phyloP scores from a whole-genome alignment of 2,797 vertebrate genomes.

The Protonibea diacanthus region DNA sequence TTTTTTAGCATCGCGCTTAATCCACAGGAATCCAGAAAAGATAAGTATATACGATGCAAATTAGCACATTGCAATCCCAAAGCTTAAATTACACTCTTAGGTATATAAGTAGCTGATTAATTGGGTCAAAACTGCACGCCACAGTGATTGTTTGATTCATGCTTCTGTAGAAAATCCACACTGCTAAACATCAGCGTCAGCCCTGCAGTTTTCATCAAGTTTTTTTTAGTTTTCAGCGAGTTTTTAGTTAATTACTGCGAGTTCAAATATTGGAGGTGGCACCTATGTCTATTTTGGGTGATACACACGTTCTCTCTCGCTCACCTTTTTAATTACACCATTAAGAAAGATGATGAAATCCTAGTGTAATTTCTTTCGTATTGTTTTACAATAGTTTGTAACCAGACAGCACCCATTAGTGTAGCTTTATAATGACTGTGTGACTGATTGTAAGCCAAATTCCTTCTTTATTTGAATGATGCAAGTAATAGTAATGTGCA shows the following conservation, averaged over 20 bases:
- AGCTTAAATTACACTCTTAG: slow-evolving; percentile 64
- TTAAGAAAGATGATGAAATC: slow-evolving; percentile 84
- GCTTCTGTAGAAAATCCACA: slow-evolving; percentile 31
- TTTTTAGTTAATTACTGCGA: slow-evolving; percentile 47
- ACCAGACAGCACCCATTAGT: slow-evolving; percentile 81
- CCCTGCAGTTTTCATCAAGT: slow-evolving; percentile 42
- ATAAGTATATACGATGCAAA: slow-evolving; percentile 68
- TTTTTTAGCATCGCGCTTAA: slow-evolving; percentile 44
- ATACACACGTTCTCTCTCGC: slow-evolving; percentile 39
- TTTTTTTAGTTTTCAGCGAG: slow-evolving; percentile 30
- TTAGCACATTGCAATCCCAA: slow-evolving; percentile 58
- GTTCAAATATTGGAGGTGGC: slow-evolving; percentile 52
- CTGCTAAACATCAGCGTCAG: slow-evolving; percentile 43
- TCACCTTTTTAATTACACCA: slow-evolving; percentile 80
- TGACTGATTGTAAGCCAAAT: slow-evolving; percentile 85
- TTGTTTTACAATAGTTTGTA: slow-evolving; percentile 80
- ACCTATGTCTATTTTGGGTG: slow-evolving; percentile 52
- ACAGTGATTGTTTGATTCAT: slow-evolving; percentile 66
- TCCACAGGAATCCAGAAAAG: slow-evolving; percentile 42
- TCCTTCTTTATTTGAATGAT: slow-evolving; percentile 83
- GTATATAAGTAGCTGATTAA: slow-evolving; percentile 75
- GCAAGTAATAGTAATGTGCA: slow-evolving; percentile 85
- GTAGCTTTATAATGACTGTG: slow-evolving; percentile 78
- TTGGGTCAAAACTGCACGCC: slow-evolving; percentile 74
- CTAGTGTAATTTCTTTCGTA: slow-evolving; percentile 77